Conservation (phyloP, 2,888 invertebrate species). For the Sinhomidia bicolor region DNA sequence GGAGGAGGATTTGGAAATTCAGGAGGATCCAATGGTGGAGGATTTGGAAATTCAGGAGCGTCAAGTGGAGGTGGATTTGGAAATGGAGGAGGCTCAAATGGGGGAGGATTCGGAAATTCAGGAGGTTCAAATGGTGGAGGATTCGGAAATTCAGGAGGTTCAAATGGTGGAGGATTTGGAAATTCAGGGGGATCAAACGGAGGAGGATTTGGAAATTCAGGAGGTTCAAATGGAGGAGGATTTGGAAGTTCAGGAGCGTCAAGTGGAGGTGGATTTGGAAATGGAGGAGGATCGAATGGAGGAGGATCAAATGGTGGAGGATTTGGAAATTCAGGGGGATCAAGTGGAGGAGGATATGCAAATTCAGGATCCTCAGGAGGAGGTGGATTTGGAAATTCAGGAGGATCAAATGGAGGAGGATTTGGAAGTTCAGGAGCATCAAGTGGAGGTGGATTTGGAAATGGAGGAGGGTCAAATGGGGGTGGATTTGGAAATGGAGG, state of each 20-base stretch:
- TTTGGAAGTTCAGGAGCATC: not conserved
- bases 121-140: not conserved
- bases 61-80: constrained; percentile 19
- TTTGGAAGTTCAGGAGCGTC: no score
- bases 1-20: no score
- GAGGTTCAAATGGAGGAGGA: not conserved
- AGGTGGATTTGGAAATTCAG: not conserved
- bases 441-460: not conserved
- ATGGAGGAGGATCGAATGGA: no score
- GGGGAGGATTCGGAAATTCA: not conserved
- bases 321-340: not conserved
- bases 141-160: constrained; percentile 3
- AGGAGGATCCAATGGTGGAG: no score
- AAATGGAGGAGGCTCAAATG: not conserved
- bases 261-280: constrained; percentile 1
- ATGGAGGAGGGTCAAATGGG: not conserved
- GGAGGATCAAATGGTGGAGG: not conserved
- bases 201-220: not conserved
- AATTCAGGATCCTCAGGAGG: no score
- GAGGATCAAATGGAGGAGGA: not conserved
- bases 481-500: not conserved
- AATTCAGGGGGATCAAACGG: constrained; percentile 13
- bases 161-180: constrained; percentile 15
- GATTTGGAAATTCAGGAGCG: constrained; percentile 13
- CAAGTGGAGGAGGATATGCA: no score